These are phyloP conservation scores for Nomada fabriciana DNA, from an alignment of 2,888 invertebrate species.

Conservation along the genomic window DNA sequence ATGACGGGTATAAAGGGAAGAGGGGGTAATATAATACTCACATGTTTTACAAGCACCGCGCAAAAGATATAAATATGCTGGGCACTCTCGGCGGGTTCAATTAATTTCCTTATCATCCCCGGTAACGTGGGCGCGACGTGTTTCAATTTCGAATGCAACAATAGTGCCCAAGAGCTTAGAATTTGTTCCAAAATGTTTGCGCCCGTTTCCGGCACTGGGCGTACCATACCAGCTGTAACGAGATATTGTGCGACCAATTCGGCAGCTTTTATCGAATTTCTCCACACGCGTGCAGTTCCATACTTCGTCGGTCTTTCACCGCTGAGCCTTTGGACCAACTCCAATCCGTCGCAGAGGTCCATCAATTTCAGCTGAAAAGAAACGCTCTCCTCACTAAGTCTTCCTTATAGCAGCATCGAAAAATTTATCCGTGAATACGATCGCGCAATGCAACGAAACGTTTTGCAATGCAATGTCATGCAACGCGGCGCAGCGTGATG, in stretches of 20 bases:
- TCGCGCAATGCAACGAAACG: no score
- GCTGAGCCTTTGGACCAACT: slow-evolving; percentile 85
- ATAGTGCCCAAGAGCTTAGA: slow-evolving; percentile 80
- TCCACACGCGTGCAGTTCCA: slow-evolving; percentile 86
- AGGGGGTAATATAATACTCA: slow-evolving; percentile 72
- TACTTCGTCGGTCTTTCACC: slow-evolving; percentile 83
- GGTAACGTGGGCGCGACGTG: slow-evolving; percentile 79
- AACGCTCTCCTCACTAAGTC: slow-evolving; percentile 17
- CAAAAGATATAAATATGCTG: slow-evolving; percentile 89
- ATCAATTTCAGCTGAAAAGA: slow-evolving; percentile 85
- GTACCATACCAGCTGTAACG: slow-evolving; percentile 86
- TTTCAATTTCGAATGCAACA: slow-evolving; percentile 81
- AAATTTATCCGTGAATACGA: neutral
- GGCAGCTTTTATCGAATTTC: slow-evolving; percentile 86
- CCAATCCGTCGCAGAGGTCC: slow-evolving; percentile 86
- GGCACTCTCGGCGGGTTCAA: slow-evolving; percentile 87
- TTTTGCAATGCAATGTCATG: neutral
- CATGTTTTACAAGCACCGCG: slow-evolving; percentile 83
- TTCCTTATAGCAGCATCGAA: neutral
- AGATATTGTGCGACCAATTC: slow-evolving; percentile 86
- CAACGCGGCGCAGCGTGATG: neutral
- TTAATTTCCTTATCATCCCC: slow-evolving; percentile 84
- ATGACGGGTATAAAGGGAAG: neutral
- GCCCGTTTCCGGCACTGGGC: slow-evolving; percentile 83
- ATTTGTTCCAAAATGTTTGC: slow-evolving; percentile 81